Percentiles rank a stretch among this genome's conserved stretches.
Evolutionary conservation across 2,888 invertebrate species (phyloP).

Genomic region (Melipona bicolor): DNA sequence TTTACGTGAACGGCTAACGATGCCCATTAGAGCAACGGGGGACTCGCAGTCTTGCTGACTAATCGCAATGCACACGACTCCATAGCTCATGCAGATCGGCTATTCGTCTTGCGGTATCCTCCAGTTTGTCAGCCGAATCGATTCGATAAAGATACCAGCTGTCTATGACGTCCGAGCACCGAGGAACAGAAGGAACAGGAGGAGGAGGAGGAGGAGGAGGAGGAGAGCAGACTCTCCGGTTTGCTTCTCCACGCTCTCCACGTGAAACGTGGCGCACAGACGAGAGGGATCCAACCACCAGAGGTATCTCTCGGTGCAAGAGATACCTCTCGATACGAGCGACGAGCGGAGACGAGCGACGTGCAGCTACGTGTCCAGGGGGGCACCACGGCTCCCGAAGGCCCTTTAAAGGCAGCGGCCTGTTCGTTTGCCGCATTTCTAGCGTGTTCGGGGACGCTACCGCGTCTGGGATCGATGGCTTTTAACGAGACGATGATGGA

Average conservation of each 20-base stretch:
- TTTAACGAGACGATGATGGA: constrained; percentile 77
- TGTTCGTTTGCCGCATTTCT: constrained; percentile 72
- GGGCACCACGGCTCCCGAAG: constrained; percentile 11
- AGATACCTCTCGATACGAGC: constrained; percentile 56
- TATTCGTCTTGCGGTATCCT: constrained; percentile 81
- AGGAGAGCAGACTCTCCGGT: not conserved
- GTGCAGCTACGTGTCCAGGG: constrained; percentile 45
- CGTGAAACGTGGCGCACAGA: constrained; percentile 37
- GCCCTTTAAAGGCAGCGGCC: constrained; percentile 76
- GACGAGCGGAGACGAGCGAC: constrained; percentile 56
- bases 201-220: constrained; percentile 17
- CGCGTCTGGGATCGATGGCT: constrained; percentile 68
- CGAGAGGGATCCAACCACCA: not conserved
- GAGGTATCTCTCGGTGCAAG: not conserved
- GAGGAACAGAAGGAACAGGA: not conserved
- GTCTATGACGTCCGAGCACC: constrained; percentile 76
- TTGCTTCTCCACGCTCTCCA: not conserved
- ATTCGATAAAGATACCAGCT: constrained; percentile 82
- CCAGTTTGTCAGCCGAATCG: constrained; percentile 83
- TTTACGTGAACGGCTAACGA: constrained; percentile 79
- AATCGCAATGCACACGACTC: constrained; percentile 81
- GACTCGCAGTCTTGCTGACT: constrained; percentile 77
- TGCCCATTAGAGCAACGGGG: constrained; percentile 81
- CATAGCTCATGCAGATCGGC: constrained; percentile 82
- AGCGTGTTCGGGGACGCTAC: constrained; percentile 56